A percentile compares a stretch with the other conserved stretches of the same genome.
Evolutionary conservation across 64 coral and sea anemone species (phyloP).

Genomic region (Orbicella faveolata): DNA sequence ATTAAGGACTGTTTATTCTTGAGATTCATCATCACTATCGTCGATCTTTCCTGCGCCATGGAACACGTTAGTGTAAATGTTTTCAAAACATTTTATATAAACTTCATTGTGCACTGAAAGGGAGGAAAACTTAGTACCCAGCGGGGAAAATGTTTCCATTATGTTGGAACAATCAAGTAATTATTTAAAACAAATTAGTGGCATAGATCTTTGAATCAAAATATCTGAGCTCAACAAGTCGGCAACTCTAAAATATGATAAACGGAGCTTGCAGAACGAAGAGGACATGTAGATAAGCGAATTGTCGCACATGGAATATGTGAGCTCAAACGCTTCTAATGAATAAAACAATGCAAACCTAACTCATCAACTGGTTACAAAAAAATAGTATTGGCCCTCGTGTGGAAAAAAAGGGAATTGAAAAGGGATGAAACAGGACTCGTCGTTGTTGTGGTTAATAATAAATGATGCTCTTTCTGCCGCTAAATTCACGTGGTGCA

Average conservation of each 20-base stretch:
- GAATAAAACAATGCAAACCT: background rate
- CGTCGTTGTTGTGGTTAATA: background rate
- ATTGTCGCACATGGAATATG: background rate
- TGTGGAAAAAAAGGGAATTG: background rate
- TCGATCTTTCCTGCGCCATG: too few relatives aligned
- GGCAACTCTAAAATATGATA: too few relatives aligned
- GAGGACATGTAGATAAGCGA: background rate
- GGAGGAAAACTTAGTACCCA: background rate
- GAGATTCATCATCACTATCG: too few relatives aligned
- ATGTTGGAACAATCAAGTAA: background rate
- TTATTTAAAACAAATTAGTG: background rate
- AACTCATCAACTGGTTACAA: slow-evolving; percentile 1
- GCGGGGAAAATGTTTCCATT: background rate
- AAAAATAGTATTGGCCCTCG: background rate
- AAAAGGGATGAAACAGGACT: too few relatives aligned
- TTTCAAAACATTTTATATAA: too few relatives aligned
- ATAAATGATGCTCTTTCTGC: background rate
- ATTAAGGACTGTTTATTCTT: too few relatives aligned
- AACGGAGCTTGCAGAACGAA: background rate
- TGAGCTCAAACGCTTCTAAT: too few relatives aligned
- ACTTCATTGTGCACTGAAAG: too few relatives aligned
- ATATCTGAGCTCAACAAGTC: background rate
- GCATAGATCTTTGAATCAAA: background rate
- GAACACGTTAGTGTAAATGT: too few relatives aligned
- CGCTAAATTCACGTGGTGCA: background rate